phyloP scores from a whole-genome alignment of 2,797 vertebrate species.

The Epinephelus malabaricus region DNA sequence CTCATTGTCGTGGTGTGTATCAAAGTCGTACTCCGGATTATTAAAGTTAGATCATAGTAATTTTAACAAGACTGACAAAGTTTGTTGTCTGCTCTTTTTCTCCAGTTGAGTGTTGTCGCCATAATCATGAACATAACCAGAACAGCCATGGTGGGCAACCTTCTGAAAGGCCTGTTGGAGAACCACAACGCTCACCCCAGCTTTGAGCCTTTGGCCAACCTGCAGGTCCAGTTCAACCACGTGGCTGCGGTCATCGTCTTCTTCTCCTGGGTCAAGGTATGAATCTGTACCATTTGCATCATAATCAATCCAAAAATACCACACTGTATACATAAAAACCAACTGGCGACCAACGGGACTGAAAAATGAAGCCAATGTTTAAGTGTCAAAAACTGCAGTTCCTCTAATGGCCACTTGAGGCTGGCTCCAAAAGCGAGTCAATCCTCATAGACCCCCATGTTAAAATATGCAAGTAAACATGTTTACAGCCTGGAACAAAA shows the following conservation, averaged over 20 bases:
- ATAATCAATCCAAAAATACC: background rate
- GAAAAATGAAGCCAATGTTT: too few species aligned
- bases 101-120: constrained; percentile 91
- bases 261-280: constrained; percentile 99
- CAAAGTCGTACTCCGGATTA: background rate
- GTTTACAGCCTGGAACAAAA: too few species aligned
- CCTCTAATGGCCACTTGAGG: too few species aligned
- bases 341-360: too few species aligned
- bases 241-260: constrained; percentile 93
- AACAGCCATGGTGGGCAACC: constrained; percentile 87
- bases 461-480: too few species aligned
- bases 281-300: background rate
- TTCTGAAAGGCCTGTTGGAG: constrained; percentile 90
- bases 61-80: background rate
- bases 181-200: constrained; percentile 91
- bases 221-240: constrained; percentile 96
- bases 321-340: background rate
- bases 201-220: constrained; percentile 91
- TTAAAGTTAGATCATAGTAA: background rate
- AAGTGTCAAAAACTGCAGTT: too few species aligned
- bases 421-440: too few species aligned
- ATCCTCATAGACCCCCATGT: too few species aligned
- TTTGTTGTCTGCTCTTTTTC: constrained; percentile 31
- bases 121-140: constrained; percentile 92
- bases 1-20: constrained; percentile 90